Conservation (phyloP, 1,140 invertebrate genomes). For the Aphelenchoides avenae region DNA sequence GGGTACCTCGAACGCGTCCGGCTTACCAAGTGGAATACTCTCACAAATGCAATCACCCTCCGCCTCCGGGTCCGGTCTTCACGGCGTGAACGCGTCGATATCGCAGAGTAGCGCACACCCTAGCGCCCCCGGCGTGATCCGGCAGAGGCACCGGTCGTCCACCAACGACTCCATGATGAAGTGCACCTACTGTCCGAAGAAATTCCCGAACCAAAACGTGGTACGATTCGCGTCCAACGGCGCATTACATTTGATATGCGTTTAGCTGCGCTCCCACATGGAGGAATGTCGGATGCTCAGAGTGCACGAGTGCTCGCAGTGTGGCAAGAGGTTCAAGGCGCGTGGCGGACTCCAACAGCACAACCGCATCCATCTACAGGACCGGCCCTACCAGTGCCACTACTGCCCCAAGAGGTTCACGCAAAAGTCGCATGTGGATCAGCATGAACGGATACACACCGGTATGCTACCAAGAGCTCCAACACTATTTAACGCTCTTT, state of each 20-base stretch:
- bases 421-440: slow-evolving; percentile 56
- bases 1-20: too few relatives aligned
- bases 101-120: too few relatives aligned
- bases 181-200: slow-evolving; percentile 9
- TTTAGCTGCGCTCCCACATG: slow-evolving; percentile 22
- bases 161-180: slow-evolving; percentile 1
- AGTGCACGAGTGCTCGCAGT: slow-evolving; percentile 34
- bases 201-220: neutral
- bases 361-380: slow-evolving; percentile 51
- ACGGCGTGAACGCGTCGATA: too few relatives aligned
- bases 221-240: too few relatives aligned
- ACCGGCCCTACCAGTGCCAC: slow-evolving; percentile 50
- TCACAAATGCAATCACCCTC: too few relatives aligned
- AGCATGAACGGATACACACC: slow-evolving; percentile 57
- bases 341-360: slow-evolving; percentile 56
- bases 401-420: slow-evolving; percentile 52
- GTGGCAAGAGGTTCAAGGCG: slow-evolving; percentile 49
- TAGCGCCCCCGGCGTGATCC: neutral
- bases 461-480: slow-evolving; percentile 16
- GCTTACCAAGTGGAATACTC: too few relatives aligned
- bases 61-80: too few relatives aligned
- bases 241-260: too few relatives aligned
- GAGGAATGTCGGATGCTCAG: slow-evolving; percentile 28
- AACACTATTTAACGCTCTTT: neutral
- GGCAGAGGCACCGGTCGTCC: neutral